These are phyloP conservation scores for Teleogryllus oceanicus DNA, from an alignment of 2,888 invertebrate genomes.

Conservation along the genomic window DNA sequence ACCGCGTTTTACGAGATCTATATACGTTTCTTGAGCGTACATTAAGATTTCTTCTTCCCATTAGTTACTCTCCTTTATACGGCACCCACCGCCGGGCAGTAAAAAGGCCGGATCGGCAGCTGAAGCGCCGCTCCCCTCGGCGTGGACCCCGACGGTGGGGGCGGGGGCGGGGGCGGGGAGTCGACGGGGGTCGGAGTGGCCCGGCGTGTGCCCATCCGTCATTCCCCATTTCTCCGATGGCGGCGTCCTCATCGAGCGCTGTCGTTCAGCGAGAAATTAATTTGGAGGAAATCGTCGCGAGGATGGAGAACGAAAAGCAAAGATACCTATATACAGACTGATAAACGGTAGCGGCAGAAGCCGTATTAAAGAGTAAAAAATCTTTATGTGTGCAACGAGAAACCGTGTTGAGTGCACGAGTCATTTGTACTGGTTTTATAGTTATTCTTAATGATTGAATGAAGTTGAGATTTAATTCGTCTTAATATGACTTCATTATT, in stretches of 20 bases:
- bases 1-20: not conserved
- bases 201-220: not conserved
- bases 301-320: no score
- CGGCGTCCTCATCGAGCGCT: not conserved
- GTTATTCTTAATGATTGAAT: no score
- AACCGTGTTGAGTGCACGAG: no score
- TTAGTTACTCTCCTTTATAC: not conserved
- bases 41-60: constrained; percentile 18
- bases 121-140: not conserved
- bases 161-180: not conserved
- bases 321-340: no score
- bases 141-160: not conserved
- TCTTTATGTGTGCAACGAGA: no score
- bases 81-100: not conserved
- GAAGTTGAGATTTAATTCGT: no score
- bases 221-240: not conserved
- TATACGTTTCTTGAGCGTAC: not conserved
- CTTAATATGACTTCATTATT: no score
- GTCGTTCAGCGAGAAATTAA: not conserved
- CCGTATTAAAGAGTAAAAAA: no score
- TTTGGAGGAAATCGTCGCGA: not conserved
- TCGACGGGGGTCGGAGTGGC: not conserved
- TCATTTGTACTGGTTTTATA: no score
- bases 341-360: no score
- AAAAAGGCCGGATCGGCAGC: constrained; percentile 1